These are phyloP conservation scores for Ommatoiulus sabulosus DNA, from an alignment of 2,888 invertebrate genomes.

Conservation along the genomic window DNA sequence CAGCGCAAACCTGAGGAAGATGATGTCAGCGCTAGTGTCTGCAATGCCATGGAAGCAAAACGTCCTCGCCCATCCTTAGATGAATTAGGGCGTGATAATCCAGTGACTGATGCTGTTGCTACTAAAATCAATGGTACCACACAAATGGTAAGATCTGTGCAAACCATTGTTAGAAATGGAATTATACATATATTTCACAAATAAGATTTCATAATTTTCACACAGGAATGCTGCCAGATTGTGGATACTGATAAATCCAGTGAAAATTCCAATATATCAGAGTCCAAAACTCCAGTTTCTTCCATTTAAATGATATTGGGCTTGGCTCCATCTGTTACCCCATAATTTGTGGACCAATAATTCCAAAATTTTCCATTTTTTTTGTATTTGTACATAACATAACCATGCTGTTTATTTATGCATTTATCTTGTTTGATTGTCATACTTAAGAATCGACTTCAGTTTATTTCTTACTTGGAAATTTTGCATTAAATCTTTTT, in stretches of 20 bases:
- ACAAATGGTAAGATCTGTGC: not conserved
- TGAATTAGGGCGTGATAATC: not conserved
- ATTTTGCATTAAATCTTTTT: constrained; percentile 26
- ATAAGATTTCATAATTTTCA: not conserved
- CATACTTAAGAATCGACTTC: not conserved
- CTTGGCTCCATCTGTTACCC: not conserved
- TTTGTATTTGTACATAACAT: not conserved
- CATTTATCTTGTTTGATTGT: not conserved
- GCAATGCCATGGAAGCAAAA: constrained; percentile 3
- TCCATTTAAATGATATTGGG: not conserved
- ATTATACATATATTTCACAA: not conserved
- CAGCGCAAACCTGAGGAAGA: constrained; percentile 54
- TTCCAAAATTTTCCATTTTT: not conserved
- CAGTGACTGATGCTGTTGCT: not conserved
- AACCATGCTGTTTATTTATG: not conserved
- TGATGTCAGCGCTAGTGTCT: not conserved
- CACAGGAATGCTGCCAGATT: not conserved
- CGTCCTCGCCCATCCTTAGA: not conserved
- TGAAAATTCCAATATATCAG: not conserved
- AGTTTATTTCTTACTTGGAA: not conserved
- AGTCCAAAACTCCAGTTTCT: not conserved
- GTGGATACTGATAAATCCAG: not conserved
- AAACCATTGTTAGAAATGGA: not conserved
- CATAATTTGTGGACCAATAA: not conserved
- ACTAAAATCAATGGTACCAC: not conserved